Percentiles rank a stretch among this genome's conserved stretches.
These are phyloP conservation scores for Acipenser ruthenus DNA, from an alignment of 2,797 vertebrate genomes.

Conservation along the genomic window DNA sequence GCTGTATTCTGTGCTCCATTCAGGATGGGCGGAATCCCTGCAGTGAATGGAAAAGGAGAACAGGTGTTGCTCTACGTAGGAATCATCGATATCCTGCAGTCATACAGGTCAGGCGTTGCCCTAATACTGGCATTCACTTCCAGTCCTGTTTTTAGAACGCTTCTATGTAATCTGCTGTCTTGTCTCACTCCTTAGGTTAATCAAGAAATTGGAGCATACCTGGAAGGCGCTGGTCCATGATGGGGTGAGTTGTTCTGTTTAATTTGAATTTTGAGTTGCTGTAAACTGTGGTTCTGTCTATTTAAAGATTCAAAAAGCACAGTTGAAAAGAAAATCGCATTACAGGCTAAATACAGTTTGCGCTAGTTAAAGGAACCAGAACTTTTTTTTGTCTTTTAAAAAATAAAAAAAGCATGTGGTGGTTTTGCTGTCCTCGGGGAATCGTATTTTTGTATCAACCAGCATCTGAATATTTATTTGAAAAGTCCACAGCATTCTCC, in stretches of 20 bases:
- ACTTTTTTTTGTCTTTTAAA: too few species aligned
- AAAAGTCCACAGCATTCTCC: too few species aligned
- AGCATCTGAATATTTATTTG: too few species aligned
- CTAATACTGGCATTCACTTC: not conserved
- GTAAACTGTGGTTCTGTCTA: not conserved
- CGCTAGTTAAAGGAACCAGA: too few species aligned
- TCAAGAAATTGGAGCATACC: constrained; percentile 97
- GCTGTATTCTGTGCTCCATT: constrained; percentile 22
- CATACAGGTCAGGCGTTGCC: constrained; percentile 73
- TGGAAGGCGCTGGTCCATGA: constrained; percentile 97
- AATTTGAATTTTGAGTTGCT: not conserved
- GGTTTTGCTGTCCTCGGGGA: too few species aligned
- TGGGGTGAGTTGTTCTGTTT: constrained; percentile 65
- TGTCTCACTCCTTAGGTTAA: constrained; percentile 65
- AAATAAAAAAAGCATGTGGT: too few species aligned
- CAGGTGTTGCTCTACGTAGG: constrained; percentile 88
- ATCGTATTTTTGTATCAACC: too few species aligned
- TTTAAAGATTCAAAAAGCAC: too few species aligned
- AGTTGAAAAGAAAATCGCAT: too few species aligned
- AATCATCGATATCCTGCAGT: constrained; percentile 94
- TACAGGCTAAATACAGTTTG: too few species aligned
- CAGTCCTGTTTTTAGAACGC: not conserved
- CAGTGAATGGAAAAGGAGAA: constrained; percentile 86
- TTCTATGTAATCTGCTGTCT: not conserved
- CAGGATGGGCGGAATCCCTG: constrained; percentile 96